Base-by-base conservation (phyloP, 2,888 invertebrate genomes). In the Pseudococcus longispinus region DNA sequence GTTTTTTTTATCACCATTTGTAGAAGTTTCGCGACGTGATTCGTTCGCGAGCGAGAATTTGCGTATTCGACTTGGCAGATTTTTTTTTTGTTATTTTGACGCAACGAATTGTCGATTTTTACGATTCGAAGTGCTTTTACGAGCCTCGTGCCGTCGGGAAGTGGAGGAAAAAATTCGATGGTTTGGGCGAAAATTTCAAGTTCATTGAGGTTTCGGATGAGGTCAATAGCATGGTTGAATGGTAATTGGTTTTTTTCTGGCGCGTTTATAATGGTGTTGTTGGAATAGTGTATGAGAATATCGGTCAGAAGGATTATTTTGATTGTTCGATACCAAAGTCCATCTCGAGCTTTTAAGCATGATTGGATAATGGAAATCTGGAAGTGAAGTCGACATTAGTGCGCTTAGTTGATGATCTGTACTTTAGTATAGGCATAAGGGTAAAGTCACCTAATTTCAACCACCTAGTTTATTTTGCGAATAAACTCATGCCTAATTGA, bases 1-100 rank as follows among this genome's bases (percentile, higher is more conserved):
- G 18, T 9, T 82, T 82, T 55, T 83, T 83, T 83, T 80, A 80
- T 42, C 77, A 42, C 77, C 77, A 80, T 80, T 80, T 80, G 77
- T 80, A 80, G 77, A 80, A 80, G 77, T 83, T 84, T 84, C 60
- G 20, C 1, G 15, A 32, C 60, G n/a, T 15, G 51, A 20, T 44
- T 11, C n/a, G 13, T 9, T 13, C 82, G 32, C 82, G 32, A 80
- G 32, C 1, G 32, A 32, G 11, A 18, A 20, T 51, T 29, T 29
- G 37, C 37, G 37, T 37, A 9, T 9, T 23, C 83, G 9, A 29
- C 32, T 83, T 46, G 51, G 83, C 51, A 37, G n/a, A 60, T 84
- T 37, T 51, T 84, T 84, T 18, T 4, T 18, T 32, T 20, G n/a
- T n/a, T n/a, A n/a, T n/a, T n/a, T n/a, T n/a, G n/a, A n/a, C n/a